Evolutionary conservation across 1,140 invertebrate genomes (phyloP).

Genomic region (Spodoptera frugiperda): DNA sequence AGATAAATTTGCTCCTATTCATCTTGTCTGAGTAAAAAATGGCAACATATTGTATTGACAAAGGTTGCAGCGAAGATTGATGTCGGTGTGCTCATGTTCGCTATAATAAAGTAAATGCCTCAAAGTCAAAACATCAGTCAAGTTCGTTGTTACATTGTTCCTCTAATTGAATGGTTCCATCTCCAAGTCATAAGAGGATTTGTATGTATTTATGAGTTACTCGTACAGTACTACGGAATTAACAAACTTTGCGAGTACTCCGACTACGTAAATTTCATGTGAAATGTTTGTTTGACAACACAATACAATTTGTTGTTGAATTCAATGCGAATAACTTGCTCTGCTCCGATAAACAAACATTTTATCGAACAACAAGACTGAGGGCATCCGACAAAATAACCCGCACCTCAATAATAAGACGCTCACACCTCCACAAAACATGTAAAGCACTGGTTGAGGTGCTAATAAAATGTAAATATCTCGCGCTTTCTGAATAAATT

Average conservation of each 20-base stretch:
- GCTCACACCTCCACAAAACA: constrained; percentile 5
- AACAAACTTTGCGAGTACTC: no score
- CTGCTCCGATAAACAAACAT: neutral
- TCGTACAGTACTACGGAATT: no score
- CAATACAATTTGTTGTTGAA: no score
- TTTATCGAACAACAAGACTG: neutral
- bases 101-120: neutral
- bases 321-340: no score
- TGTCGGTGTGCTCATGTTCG: constrained; percentile 2
- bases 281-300: no score
- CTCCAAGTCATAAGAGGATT: no score
- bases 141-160: constrained; percentile 1
- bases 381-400: neutral
- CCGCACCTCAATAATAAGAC: neutral
- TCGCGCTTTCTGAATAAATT: constrained; percentile 27
- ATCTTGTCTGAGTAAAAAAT: constrained; percentile 31
- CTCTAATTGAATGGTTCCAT: neutral
- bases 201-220: no score
- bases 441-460: constrained; percentile 2
- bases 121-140: constrained; percentile 1
- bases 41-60: constrained; percentile 42
- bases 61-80: constrained; percentile 26
- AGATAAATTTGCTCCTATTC: constrained; percentile 50
- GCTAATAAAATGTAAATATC: constrained; percentile 31
- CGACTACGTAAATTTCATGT: no score